These are phyloP conservation scores for Sympetrum striolatum DNA, from an alignment of 2,888 invertebrate species.

Conservation along the genomic window DNA sequence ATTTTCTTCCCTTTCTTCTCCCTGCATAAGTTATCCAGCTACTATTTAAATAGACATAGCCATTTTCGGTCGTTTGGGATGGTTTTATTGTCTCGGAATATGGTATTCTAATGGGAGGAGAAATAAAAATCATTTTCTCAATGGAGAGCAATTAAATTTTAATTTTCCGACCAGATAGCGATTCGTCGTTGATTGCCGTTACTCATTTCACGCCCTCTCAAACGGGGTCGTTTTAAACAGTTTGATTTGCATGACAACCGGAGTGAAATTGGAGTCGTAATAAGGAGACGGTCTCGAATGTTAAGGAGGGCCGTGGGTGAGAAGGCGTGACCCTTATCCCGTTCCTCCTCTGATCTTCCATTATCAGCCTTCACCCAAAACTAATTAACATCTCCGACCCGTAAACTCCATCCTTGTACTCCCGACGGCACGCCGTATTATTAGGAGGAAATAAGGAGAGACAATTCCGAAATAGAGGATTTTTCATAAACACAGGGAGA, in stretches of 20 bases:
- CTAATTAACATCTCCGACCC: neutral
- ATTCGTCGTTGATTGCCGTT: neutral
- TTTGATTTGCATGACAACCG: constrained; percentile 30
- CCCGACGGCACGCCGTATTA: neutral
- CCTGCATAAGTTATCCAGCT: neutral
- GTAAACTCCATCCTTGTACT: neutral
- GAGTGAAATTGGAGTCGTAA: neutral
- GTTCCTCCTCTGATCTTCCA: neutral
- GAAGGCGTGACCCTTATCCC: neutral
- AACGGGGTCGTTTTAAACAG: neutral
- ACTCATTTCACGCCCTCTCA: neutral
- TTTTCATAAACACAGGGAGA: neutral
- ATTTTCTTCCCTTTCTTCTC: neutral
- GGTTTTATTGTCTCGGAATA: too few relatives aligned
- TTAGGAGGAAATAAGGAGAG: neutral
- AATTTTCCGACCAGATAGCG: neutral
- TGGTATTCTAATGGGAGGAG: too few relatives aligned
- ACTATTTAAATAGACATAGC: neutral
- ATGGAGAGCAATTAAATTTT: neutral
- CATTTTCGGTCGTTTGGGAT: neutral
- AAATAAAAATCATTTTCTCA: neutral
- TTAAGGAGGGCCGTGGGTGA: neutral
- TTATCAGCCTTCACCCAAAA: neutral
- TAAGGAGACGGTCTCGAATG: neutral
- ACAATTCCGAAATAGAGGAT: neutral